Percentiles rank a stretch among this genome's conserved stretches.
phyloP scores from a whole-genome alignment of 2,113 vertebrate genomes.

The Electrona antarctica region DNA sequence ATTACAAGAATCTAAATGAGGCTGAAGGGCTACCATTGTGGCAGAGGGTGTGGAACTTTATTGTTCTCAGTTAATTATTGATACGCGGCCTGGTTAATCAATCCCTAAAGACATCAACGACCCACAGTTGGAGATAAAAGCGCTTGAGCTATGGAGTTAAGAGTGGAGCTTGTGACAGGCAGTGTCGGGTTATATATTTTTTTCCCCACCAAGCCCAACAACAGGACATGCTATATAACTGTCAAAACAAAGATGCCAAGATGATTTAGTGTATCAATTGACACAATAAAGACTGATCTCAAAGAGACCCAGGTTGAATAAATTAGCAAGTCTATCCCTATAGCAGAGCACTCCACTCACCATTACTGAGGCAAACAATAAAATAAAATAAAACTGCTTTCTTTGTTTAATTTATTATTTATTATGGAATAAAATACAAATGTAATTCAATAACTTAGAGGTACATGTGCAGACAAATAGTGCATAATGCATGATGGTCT shows the following conservation, averaged over 20 bases:
- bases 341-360: too few relatives aligned
- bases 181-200: background rate
- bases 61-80: slow-evolving; percentile 73
- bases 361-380: background rate
- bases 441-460: background rate
- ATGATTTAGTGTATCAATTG: background rate
- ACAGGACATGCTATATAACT: background rate
- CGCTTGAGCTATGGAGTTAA: background rate
- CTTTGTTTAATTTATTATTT: background rate
- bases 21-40: slow-evolving; percentile 54
- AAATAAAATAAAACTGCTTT: background rate
- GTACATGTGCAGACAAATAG: background rate
- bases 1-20: slow-evolving; percentile 49
- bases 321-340: too few relatives aligned
- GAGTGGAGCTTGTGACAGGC: background rate
- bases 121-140: slow-evolving; percentile 41
- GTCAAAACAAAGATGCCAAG: slow-evolving; percentile 3
- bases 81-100: slow-evolving; percentile 66
- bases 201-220: slow-evolving; percentile 31
- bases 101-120: slow-evolving; percentile 51
- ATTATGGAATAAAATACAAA: slow-evolving; percentile 41
- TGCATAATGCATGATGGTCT: background rate
- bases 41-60: slow-evolving; percentile 61
- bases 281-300: background rate
- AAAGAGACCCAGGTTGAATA: background rate